Evolutionary conservation across 2,797 vertebrate genomes (phyloP), one percentile per base, ranked within the genome.

Genomic region (Chlorospingus flavigularis): DNA sequence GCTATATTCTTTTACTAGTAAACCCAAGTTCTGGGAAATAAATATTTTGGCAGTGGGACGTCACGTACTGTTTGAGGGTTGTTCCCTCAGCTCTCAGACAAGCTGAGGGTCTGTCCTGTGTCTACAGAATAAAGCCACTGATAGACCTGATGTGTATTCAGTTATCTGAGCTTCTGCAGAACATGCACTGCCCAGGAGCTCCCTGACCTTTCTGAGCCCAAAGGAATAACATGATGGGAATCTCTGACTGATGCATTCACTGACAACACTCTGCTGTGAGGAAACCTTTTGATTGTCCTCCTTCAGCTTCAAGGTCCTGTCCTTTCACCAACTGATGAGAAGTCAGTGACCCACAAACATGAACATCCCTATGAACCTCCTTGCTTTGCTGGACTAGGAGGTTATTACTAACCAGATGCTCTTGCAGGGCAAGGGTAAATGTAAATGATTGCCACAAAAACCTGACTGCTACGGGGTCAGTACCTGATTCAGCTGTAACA

Each of bases 141-240:
- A 65, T 0, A 78, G 9, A 31, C 13, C 18, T 20, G 13, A 30
- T 10, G 9, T 6, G 10, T 24, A 61, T 30, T 45, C 39, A 54
- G 12, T 35, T 30, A 12, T 3, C 43, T 43, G 33, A 73, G 35
- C 35, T 57, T 65, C 45, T 68, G 40, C 58, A 85, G 35, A 21
- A 82, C 0, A 0, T 7, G 2, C 43, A 71, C 23, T 68, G 28
- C 31, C 48, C 45, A 53, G 23, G 42, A 50, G 42, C 39, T 65
- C 58, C 47, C 39, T 12, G 18, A 39, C 18, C 10, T 42, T 65
- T 40, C 6, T 17, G 25, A 25, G 30, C 11, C 37, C 40, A 30
- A 50, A 60, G 12, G 55, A 75, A 54, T 26, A 30, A 61, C 0
- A 0, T 6, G 21, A 65, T 0, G 0, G 37, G 13, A 73, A 91